Percentiles rank a stretch among this genome's conserved stretches.
Conservation (phyloP, 1,140 invertebrate genomes). For the Brachionus rotundiformis region DNA sequence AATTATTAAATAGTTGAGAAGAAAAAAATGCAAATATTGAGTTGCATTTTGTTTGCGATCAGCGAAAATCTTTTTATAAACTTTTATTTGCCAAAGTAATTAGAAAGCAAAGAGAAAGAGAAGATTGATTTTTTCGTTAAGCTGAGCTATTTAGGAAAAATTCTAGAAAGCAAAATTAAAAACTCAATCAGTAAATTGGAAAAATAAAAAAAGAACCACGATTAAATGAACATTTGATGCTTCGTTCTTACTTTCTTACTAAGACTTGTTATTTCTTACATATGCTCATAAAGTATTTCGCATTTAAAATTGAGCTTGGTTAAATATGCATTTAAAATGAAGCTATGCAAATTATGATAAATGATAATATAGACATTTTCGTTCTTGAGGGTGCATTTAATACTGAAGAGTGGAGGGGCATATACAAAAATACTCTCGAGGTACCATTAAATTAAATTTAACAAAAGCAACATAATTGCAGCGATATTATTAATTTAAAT, state of each 20-base stretch:
- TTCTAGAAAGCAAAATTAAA: constrained; percentile 44
- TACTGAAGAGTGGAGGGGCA: neutral
- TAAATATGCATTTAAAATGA: constrained; percentile 9
- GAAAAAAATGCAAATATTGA: constrained; percentile 52
- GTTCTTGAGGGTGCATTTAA: neutral
- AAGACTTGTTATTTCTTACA: neutral
- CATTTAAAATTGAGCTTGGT: neutral
- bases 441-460: neutral
- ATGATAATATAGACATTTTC: neutral
- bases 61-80: constrained; percentile 46
- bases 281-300: neutral
- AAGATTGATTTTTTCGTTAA: constrained; percentile 45
- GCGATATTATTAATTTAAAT: neutral
- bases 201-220: constrained; percentile 39
- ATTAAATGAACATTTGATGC: constrained; percentile 49
- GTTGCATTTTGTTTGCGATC: constrained; percentile 49
- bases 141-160: constrained; percentile 41
- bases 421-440: neutral
- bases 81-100: constrained; percentile 44
- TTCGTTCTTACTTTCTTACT: constrained; percentile 29
- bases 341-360: neutral
- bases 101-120: neutral
- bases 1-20: constrained; percentile 7
- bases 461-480: neutral
- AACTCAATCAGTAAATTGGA: constrained; percentile 24